Conservation (phyloP, 2,888 invertebrate genomes). For the Epinotia brunnichana region DNA sequence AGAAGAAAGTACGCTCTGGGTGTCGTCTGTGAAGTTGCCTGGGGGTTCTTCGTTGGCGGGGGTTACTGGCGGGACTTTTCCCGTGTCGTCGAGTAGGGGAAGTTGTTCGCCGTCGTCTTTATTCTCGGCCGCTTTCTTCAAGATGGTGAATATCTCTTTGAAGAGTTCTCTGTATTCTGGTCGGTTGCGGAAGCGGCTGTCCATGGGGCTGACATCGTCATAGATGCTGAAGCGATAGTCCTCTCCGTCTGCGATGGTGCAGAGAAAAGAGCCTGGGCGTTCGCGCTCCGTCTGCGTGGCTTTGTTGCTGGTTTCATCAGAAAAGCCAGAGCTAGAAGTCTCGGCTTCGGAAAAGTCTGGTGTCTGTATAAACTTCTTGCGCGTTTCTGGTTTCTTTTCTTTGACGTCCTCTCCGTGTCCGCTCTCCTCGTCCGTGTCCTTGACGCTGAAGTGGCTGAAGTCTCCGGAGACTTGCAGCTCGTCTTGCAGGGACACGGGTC, state of each 20-base stretch:
- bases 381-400: slow-evolving; percentile 77
- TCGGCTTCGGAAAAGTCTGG: slow-evolving; percentile 94
- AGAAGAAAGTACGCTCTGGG: slow-evolving; percentile 90
- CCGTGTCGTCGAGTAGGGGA: slow-evolving; percentile 87
- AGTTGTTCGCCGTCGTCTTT: slow-evolving; percentile 91
- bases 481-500: slow-evolving; percentile 85
- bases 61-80: slow-evolving; percentile 87
- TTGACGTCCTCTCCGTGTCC: slow-evolving; percentile 84
- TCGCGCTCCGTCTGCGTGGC: slow-evolving; percentile 91
- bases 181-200: slow-evolving; percentile 91
- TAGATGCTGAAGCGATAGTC: slow-evolving; percentile 94
- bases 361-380: slow-evolving; percentile 87
- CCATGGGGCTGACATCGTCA: slow-evolving; percentile 90
- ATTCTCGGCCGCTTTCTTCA: slow-evolving; percentile 92
- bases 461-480: slow-evolving; percentile 90
- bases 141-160: slow-evolving; percentile 91
- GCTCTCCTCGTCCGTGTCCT: slow-evolving; percentile 86
- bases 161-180: slow-evolving; percentile 92
- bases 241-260: slow-evolving; percentile 93
- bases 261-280: slow-evolving; percentile 91
- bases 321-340: slow-evolving; percentile 92
- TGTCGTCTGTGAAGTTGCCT: slow-evolving; percentile 87
- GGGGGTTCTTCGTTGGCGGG: slow-evolving; percentile 87
- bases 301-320: slow-evolving; percentile 93
- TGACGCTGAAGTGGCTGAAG: slow-evolving; percentile 85